Percentiles rank a stretch among this genome's conserved stretches.
These are phyloP conservation scores for Sitta europaea DNA, from an alignment of 2,113 vertebrate species.

Conservation along the genomic window DNA sequence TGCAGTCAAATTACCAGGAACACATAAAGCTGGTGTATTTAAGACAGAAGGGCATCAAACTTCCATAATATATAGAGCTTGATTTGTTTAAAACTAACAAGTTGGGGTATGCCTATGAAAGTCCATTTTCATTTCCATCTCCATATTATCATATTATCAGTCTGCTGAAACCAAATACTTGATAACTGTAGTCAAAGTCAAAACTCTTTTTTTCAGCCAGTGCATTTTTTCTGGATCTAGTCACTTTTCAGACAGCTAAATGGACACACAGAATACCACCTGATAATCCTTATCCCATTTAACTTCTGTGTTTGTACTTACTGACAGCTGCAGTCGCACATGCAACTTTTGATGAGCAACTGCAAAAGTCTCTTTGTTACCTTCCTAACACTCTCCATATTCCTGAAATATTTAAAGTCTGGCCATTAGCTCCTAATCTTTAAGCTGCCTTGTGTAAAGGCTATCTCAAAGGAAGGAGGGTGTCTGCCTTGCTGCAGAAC, in stretches of 20 bases:
- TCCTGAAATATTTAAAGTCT: background rate
- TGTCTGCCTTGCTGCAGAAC: slow-evolving; percentile 1
- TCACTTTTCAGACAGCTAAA: background rate
- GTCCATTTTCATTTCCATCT: background rate
- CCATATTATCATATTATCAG: background rate
- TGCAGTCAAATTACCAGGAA: background rate
- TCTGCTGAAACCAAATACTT: background rate
- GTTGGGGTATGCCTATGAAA: background rate
- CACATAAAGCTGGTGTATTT: background rate
- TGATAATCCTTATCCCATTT: background rate
- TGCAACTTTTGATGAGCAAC: background rate
- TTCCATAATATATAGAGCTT: background rate
- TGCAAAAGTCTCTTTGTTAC: background rate
- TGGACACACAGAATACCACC: background rate
- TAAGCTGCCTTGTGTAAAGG: background rate
- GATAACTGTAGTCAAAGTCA: background rate
- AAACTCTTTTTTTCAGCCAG: background rate
- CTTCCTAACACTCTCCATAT: background rate
- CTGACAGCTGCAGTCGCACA: background rate
- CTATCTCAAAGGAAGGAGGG: background rate
- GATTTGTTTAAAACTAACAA: background rate
- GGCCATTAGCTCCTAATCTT: background rate
- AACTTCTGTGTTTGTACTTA: background rate
- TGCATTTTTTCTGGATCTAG: background rate
- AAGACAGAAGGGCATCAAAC: background rate